Evolutionary conservation across 2,797 vertebrate genomes (phyloP).

Genomic region (Enteromius treurensis): DNA sequence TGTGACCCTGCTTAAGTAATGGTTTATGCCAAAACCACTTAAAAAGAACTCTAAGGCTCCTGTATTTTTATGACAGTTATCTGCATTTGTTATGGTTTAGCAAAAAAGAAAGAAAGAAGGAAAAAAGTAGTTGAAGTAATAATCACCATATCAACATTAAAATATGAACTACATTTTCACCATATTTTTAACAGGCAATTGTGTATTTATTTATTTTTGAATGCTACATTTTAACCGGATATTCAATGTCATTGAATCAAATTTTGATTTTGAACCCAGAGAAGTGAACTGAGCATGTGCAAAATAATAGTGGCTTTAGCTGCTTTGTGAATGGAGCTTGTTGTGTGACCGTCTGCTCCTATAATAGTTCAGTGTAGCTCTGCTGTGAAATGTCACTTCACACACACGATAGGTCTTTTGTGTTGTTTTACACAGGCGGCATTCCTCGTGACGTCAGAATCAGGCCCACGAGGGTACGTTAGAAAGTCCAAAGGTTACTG

Average conservation of each 20-base stretch:
- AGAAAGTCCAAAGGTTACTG: constrained; percentile 52
- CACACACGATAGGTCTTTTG: not conserved
- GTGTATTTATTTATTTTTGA: not conserved
- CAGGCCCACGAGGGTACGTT: constrained; percentile 26
- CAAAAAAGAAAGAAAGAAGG: too few species aligned
- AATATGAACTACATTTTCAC: not conserved
- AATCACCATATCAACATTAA: not conserved
- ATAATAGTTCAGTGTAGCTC: not conserved
- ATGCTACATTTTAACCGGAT: not conserved
- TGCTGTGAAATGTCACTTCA: constrained; percentile 11
- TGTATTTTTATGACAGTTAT: not conserved
- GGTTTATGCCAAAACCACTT: not conserved
- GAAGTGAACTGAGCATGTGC: not conserved
- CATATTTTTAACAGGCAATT: not conserved
- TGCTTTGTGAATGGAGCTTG: not conserved
- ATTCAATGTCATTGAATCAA: not conserved
- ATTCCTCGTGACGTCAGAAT: constrained; percentile 12
- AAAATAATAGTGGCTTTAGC: not conserved
- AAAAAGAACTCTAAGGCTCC: not conserved
- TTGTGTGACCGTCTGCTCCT: not conserved
- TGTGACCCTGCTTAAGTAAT: not conserved
- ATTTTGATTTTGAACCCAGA: not conserved
- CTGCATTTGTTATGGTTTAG: not conserved
- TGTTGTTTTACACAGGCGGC: constrained; percentile 5
- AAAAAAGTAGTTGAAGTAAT: not conserved